Evolutionary conservation across 2,888 invertebrate genomes (phyloP).

Genomic region (Bunonema sp.): DNA sequence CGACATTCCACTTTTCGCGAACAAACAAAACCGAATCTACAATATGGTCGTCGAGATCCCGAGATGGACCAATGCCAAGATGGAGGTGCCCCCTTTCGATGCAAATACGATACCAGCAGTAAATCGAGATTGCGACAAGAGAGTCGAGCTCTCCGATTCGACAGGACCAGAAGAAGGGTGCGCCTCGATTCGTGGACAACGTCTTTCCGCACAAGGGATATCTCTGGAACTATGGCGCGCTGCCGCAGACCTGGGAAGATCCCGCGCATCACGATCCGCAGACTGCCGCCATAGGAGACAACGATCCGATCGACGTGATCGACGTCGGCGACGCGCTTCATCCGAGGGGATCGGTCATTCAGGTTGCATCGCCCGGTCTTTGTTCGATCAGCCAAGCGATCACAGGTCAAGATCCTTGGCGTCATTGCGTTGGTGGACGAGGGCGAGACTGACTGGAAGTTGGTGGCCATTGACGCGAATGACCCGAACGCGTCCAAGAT

Average conservation of each 20-base stretch:
- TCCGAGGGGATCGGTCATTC: constrained; percentile 1
- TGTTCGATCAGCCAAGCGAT: not conserved
- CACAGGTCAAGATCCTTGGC: constrained; percentile 77
- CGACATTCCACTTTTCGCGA: constrained; percentile 76
- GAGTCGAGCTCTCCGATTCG: constrained; percentile 85
- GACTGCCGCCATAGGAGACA: constrained; percentile 80
- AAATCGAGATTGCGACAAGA: constrained; percentile 56
- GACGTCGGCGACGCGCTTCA: constrained; percentile 69
- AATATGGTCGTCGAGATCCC: constrained; percentile 97
- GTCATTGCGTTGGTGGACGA: constrained; percentile 82
- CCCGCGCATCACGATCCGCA: constrained; percentile 70
- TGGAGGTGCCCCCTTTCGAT: constrained; percentile 68
- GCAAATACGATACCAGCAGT: too few species aligned
- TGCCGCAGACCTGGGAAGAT: constrained; percentile 96
- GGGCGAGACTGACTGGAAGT: constrained; percentile 97
- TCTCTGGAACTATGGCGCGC: constrained; percentile 96
- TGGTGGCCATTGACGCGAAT: constrained; percentile 76
- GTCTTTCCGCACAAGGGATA: constrained; percentile 95
- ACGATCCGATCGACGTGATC: constrained; percentile 88
- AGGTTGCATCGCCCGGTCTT: not conserved
- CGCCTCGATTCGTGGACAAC: constrained; percentile 78
- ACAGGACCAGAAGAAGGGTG: constrained; percentile 93
- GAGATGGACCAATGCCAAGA: constrained; percentile 94
- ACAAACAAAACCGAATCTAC: constrained; percentile 55
- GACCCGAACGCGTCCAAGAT: constrained; percentile 73